Base-by-base conservation (phyloP, 1,140 invertebrate species). In the Oryzaephilus surinamensis region DNA sequence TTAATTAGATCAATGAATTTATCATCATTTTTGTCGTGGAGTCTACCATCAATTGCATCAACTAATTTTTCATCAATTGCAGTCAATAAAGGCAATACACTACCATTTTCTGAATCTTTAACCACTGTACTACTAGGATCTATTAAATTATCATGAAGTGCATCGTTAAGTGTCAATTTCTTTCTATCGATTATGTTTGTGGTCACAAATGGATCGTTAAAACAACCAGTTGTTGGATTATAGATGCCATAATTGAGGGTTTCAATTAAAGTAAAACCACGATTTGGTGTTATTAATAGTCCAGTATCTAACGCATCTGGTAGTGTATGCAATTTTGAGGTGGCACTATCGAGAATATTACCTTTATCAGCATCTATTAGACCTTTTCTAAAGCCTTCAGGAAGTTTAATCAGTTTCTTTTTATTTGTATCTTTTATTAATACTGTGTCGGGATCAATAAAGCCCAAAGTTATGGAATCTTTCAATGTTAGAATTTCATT, bases 281-380 rank as follows among this genome's bases (percentile, higher is more conserved):
- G 73, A 49, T 76, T 77, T 8, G 81, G 80, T 6, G 84, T 86
- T 28, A 79, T 73, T 15, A 92, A 64, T 1, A 92, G 59, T 32
- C 81, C 81, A 46, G 55, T 73, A 44, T 88, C 78, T n/a, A 90
- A 62, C n/a, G 84, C 85, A 34, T 70, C 69, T 28, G 71, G 60
- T 34, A 92, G 59, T 6, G 77, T 70, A 43, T 84, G 74, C n/a
- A 91, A 64, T 57, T 84, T 83, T 19, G 84, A 87, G 14, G 80
- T 86, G 29, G 74, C 72, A 4, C 80, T 84, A 52, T 91, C 84
- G 31, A 93, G 60, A 17, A 88, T 82, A 57, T 81, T 84, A 44
- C 79, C 79, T 46, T 88, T 89, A 34, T 89, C 84, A 11, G 81
- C 74, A 61, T 95, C 89, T 65, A 93, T 81, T 10, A 93, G 65